phyloP scores from a whole-genome alignment of 2,113 vertebrate species.

The Electrona antarctica region DNA sequence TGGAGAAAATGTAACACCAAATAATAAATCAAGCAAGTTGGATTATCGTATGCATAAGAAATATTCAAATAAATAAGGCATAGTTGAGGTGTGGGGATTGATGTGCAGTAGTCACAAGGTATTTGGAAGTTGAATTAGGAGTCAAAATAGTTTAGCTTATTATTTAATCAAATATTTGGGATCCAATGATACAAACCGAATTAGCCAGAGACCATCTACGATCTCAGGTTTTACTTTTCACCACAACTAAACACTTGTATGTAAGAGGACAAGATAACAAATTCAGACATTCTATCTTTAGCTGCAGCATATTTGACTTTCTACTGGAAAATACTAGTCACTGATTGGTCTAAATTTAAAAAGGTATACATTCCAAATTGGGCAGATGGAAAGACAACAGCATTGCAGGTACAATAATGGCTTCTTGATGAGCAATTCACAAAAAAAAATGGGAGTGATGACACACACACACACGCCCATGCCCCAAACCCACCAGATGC shows the following conservation, averaged over 20 bases:
- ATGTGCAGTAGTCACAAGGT: neutral
- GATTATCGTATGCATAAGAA: no score
- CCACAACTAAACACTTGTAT: slow-evolving; percentile 27
- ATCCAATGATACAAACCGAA: neutral
- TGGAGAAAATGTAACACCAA: slow-evolving; percentile 34
- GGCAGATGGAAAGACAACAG: slow-evolving; percentile 30
- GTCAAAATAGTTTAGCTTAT: neutral
- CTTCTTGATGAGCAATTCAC: slow-evolving; percentile 13
- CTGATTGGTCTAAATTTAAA: neutral
- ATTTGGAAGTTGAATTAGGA: neutral
- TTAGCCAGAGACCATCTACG: slow-evolving; percentile 6
- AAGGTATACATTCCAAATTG: neutral
- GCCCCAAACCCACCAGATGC: no score
- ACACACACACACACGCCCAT: slow-evolving; percentile 21
- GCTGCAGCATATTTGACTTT: neutral
- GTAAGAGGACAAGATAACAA: neutral
- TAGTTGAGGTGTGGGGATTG: neutral
- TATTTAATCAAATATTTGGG: neutral
- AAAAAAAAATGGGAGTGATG: neutral
- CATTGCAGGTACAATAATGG: slow-evolving; percentile 9
- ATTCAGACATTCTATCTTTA: slow-evolving; percentile 25
- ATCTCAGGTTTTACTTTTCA: slow-evolving; percentile 14
- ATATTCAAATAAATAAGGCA: neutral
- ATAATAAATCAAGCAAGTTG: slow-evolving; percentile 20
- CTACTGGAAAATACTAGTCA: neutral